Evolutionary conservation across 2,797 vertebrate genomes (phyloP).

Genomic region (Typhlichthys subterraneus): DNA sequence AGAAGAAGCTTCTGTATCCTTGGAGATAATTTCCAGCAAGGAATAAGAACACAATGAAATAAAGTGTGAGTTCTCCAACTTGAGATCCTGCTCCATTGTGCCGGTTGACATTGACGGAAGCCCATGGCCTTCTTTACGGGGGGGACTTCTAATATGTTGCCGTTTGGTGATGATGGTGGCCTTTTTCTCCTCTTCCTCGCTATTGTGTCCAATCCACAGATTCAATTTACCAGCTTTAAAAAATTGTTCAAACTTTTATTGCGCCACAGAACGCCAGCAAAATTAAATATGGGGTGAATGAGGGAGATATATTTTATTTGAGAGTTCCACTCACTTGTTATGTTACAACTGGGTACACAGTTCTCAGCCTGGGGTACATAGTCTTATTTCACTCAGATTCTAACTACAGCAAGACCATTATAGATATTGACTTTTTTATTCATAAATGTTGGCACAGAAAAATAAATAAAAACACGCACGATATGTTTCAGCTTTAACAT

Average conservation of each 20-base stretch:
- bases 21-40: slow-evolving; percentile 31
- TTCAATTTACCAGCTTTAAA: slow-evolving; percentile 75
- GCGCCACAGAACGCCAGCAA: slow-evolving; percentile 50
- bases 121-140: slow-evolving; percentile 50
- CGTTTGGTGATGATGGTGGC: slow-evolving; percentile 77
- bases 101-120: slow-evolving; percentile 72
- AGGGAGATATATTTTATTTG: slow-evolving; percentile 66
- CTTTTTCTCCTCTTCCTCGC: slow-evolving; percentile 32
- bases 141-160: slow-evolving; percentile 56
- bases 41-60: slow-evolving; percentile 55
- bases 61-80: slow-evolving; percentile 32
- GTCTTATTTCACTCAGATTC: slow-evolving; percentile 37
- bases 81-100: slow-evolving; percentile 51
- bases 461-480: no score
- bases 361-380: slow-evolving; percentile 15
- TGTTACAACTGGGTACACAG: slow-evolving; percentile 46
- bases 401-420: slow-evolving; percentile 12
- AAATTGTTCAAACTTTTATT: slow-evolving; percentile 74
- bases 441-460: no score
- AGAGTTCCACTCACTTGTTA: slow-evolving; percentile 62
- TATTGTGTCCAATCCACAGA: slow-evolving; percentile 72
- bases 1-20: slow-evolving; percentile 30
- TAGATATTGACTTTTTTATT: slow-evolving; percentile 18
- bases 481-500: slow-evolving; percentile 14
- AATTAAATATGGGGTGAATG: slow-evolving; percentile 68